A percentile compares a stretch with the other conserved stretches of the same genome.
Conservation (phyloP, 2,113 vertebrate species). For the Lanius ludovicianus region DNA sequence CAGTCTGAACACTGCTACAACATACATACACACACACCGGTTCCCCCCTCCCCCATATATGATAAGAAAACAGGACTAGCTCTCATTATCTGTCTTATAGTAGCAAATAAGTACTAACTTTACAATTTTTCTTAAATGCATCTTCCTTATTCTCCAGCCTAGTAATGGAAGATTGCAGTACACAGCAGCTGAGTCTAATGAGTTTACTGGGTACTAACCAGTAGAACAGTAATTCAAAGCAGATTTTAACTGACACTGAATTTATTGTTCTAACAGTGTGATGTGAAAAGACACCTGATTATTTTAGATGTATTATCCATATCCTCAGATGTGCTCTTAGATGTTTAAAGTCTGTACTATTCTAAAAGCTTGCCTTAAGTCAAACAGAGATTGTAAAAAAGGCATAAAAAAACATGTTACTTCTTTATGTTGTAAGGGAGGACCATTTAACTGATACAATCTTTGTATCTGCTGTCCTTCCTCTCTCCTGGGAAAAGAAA, state of each 20-base stretch:
- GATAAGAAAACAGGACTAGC: neutral
- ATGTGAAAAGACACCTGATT: neutral
- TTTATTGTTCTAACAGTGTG: neutral
- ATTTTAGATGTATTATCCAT: neutral
- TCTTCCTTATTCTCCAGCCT: neutral
- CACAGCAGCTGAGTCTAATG: neutral
- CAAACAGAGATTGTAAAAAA: neutral
- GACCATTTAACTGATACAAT: neutral
- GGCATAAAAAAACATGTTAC: accelerated
- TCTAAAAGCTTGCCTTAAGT: neutral
- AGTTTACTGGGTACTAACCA: neutral
- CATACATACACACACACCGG: neutral
- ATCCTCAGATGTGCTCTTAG: neutral
- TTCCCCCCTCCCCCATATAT: too few relatives aligned
- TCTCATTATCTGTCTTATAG: neutral
- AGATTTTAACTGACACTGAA: neutral
- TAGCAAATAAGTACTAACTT: neutral
- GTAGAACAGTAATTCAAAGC: neutral
- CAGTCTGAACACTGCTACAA: neutral
- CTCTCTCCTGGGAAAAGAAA: neutral
- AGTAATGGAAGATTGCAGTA: neutral
- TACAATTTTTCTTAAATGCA: neutral
- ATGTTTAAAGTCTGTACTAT: neutral
- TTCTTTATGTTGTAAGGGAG: neutral
- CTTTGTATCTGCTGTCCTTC: neutral